Conservation (phyloP, 2,113 vertebrate genomes). For the Meleagris gallopavo region DNA sequence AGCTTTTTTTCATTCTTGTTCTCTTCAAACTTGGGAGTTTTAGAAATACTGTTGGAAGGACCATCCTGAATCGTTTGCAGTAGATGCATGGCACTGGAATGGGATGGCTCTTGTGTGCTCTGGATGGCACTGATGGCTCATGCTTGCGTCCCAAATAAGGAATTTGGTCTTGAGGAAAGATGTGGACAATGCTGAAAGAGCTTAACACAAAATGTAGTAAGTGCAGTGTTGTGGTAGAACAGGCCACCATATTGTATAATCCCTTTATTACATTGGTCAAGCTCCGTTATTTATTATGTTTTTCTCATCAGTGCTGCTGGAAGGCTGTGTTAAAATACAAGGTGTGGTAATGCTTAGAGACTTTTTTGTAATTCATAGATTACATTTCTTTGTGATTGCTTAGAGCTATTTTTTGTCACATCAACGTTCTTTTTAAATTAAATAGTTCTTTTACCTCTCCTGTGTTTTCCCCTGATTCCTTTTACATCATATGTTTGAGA, state of each 20-base stretch:
- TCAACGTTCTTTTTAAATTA: constrained; percentile 20
- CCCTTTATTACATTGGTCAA: not conserved
- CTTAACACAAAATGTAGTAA: not conserved
- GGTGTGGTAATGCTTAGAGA: not conserved
- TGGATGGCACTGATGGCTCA: not conserved
- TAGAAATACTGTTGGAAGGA: not conserved
- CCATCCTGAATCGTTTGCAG: not conserved
- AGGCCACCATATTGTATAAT: not conserved
- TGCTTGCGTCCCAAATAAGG: fast-evolving
- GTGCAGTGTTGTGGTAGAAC: not conserved
- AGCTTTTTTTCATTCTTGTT: not conserved
- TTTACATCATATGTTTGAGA: constrained; percentile 4
- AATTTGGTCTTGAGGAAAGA: not conserved
- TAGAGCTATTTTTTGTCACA: not conserved
- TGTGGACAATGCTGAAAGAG: not conserved
- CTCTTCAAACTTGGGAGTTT: not conserved
- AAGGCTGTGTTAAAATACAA: not conserved
- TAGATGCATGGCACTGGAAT: not conserved
- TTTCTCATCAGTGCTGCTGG: not conserved
- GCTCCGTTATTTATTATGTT: constrained; percentile 5
- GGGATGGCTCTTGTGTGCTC: not conserved
- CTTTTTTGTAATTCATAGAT: not conserved
- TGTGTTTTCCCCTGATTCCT: not conserved
- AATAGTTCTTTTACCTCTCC: constrained; percentile 9
- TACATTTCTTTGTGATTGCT: not conserved